Evolutionary conservation across 2,797 vertebrate genomes (phyloP).

Genomic region (Tokudaia tokunoshimensis): DNA sequence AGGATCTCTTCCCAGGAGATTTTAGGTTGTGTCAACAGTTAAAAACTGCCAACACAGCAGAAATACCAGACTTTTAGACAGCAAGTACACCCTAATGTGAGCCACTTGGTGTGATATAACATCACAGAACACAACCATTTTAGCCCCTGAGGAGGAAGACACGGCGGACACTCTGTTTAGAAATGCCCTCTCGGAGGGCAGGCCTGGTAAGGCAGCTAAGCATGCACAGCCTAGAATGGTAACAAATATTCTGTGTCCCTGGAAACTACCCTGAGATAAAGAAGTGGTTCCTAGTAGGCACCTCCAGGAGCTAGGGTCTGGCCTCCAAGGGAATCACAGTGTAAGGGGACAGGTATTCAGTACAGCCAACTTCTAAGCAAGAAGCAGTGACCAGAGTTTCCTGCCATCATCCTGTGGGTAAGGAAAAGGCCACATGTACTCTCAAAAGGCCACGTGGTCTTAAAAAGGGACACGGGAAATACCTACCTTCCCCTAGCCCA

Average conservation of each 20-base stretch:
- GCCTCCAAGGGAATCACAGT: not conserved
- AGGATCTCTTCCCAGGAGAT: not conserved
- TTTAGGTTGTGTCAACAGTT: not conserved
- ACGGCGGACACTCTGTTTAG: not conserved
- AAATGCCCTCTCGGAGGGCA: not conserved
- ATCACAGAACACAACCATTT: not conserved
- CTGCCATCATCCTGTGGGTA: not conserved
- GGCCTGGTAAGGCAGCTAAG: not conserved
- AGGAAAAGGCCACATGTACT: not conserved
- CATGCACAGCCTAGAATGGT: not conserved
- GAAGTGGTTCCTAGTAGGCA: not conserved
- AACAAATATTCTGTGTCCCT: not conserved
- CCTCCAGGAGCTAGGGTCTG: not conserved
- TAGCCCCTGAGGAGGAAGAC: not conserved
- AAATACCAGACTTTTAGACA: not conserved
- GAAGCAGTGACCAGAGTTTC: not conserved
- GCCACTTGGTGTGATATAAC: not conserved
- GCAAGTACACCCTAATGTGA: not conserved
- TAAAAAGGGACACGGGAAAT: constrained; percentile 8
- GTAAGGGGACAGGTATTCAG: not conserved
- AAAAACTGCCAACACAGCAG: not conserved
- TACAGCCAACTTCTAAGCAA: not conserved
- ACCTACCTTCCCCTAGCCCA: not conserved
- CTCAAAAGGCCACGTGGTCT: constrained; percentile 13
- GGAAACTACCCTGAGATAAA: not conserved